These are phyloP conservation scores for Pandemis corylana DNA, from an alignment of 2,888 invertebrate genomes.

Conservation along the genomic window DNA sequence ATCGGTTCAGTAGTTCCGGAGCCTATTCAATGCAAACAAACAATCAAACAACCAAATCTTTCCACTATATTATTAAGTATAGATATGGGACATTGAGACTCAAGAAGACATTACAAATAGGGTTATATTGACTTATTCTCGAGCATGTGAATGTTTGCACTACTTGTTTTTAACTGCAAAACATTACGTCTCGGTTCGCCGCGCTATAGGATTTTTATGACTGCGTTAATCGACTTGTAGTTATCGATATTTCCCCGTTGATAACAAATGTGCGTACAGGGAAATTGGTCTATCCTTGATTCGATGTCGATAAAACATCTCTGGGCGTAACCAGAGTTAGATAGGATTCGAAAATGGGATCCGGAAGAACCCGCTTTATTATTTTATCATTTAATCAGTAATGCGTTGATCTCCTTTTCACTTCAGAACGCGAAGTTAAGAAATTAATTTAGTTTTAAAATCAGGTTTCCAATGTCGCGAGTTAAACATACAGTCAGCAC, in stretches of 20 bases:
- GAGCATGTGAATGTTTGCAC: background rate
- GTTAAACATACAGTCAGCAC: too few species aligned
- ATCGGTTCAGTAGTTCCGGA: too few species aligned
- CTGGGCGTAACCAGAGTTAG: background rate
- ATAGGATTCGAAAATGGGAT: background rate
- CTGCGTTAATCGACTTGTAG: conserved; percentile 1
- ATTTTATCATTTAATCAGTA: too few species aligned
- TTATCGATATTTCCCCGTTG: background rate
- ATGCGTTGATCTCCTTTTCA: too few species aligned
- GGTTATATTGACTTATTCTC: background rate
- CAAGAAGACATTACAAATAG: background rate
- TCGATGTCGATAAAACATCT: background rate
- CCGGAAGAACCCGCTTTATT: too few species aligned
- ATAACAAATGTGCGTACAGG: background rate
- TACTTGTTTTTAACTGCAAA: background rate
- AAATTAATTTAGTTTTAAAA: too few species aligned
- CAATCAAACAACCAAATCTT: too few species aligned
- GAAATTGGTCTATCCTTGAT: background rate
- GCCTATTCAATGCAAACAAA: too few species aligned
- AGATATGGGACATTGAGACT: background rate
- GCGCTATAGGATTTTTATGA: background rate
- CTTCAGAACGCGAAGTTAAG: too few species aligned
- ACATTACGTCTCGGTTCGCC: background rate
- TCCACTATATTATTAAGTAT: too few species aligned
- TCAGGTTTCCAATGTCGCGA: too few species aligned